A percentile compares a stretch with the other conserved stretches of the same genome.
Conservation (phyloP, 2,888 invertebrate genomes). For the Hymenopus coronatus region DNA sequence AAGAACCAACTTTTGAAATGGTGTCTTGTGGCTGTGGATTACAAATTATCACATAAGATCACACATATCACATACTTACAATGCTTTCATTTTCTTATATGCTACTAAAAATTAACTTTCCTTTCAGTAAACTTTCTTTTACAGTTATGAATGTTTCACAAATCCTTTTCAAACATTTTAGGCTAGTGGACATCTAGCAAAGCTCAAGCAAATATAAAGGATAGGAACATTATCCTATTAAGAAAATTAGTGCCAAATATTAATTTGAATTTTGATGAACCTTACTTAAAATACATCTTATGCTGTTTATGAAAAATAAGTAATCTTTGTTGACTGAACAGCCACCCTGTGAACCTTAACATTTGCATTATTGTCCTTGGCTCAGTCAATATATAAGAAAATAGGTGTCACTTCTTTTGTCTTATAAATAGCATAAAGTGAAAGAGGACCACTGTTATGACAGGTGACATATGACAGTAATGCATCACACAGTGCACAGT, state of each 20-base stretch:
- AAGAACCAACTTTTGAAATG: background rate
- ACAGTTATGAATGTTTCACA: background rate
- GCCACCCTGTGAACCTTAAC: background rate
- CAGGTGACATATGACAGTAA: background rate
- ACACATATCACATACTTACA: background rate
- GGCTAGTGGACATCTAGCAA: background rate
- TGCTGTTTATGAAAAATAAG: background rate
- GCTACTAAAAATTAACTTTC: background rate
- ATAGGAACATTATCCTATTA: background rate
- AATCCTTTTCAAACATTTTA: background rate
- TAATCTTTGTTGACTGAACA: background rate
- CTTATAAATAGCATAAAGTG: background rate
- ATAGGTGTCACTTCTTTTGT: background rate
- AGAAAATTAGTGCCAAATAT: background rate
- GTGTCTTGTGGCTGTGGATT: background rate
- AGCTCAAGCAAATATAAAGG: background rate
- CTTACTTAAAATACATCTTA: background rate
- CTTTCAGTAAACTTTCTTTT: background rate
- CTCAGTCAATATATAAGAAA: background rate
- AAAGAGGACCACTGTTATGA: background rate
- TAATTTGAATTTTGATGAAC: background rate
- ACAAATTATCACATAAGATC: background rate
- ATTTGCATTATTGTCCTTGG: background rate
- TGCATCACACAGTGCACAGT: background rate
- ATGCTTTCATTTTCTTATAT: background rate